A percentile compares a stretch with the other conserved stretches of the same genome.
Evolutionary conservation across 2,113 vertebrate genomes (phyloP).

Genomic region (Siphamia tubifer): DNA sequence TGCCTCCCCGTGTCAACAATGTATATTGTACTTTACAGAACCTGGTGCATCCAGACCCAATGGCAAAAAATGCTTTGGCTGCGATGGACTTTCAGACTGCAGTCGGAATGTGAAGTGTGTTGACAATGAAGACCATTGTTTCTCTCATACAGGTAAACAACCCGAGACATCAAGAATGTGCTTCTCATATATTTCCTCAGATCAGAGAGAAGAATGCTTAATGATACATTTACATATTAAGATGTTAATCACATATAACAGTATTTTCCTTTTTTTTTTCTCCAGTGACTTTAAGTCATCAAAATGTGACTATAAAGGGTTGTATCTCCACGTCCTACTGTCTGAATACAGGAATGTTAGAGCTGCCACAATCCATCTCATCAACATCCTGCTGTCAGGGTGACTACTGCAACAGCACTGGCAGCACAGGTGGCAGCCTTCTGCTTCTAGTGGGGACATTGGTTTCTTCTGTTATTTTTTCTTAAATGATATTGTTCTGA

Average conservation of each 20-base stretch:
- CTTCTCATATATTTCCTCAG: background rate
- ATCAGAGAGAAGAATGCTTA: background rate
- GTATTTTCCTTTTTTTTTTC: background rate
- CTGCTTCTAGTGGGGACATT: slow-evolving; percentile 31
- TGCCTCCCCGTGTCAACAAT: background rate
- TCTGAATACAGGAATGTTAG: rapidly evolving
- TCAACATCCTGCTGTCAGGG: slow-evolving; percentile 33
- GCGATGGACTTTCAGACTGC: slow-evolving; percentile 14
- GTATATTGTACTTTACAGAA: slow-evolving; percentile 5
- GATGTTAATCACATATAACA: background rate
- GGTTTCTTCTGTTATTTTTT: slow-evolving; percentile 5
- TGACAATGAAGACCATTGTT: slow-evolving; percentile 53
- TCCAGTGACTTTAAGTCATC: rapidly evolving
- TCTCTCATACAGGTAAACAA: slow-evolving; percentile 29
- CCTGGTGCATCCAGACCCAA: slow-evolving; percentile 2
- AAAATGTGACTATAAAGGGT: slow-evolving; percentile 18
- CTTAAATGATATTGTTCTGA: too few relatives aligned
- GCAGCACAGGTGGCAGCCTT: background rate
- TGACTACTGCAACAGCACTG: slow-evolving; percentile 57
- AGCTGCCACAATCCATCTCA: background rate
- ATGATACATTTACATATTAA: background rate
- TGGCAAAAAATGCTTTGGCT: slow-evolving; percentile 58
- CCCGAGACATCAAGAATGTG: background rate
- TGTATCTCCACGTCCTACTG: slow-evolving; percentile 31
- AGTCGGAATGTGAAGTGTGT: slow-evolving; percentile 19